Base-by-base conservation (phyloP, 2,888 invertebrate genomes). In the Diaphora mendica region DNA sequence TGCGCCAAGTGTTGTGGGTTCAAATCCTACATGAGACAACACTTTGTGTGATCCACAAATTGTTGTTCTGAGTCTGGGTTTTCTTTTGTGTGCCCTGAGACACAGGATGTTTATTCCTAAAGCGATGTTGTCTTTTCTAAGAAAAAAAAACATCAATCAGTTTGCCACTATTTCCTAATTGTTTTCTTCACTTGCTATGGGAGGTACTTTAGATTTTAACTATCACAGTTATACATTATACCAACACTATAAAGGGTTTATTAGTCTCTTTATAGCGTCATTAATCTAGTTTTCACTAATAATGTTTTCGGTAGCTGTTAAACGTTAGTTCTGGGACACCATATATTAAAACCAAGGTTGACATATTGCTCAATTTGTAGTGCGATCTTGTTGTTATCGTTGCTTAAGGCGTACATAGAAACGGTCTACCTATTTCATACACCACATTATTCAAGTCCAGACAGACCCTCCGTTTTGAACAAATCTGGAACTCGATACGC, bases 241-340 rank as follows among this genome's bases (percentile, higher is more conserved):
- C 13, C 13, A 59, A 59, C 13, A 26, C 74, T 67, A 72, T 79
- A 77, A 81, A 79, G 59, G 64, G 64, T 75, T 75, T 72, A 71
- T 65, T 72, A 75, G 73, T 65, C 71, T 74, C 68, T 75, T 77
- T 82, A 82, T 82, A 70, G 75, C 77, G 80, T 71, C 82, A 78
- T 84, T 79, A 80, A 77, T 76, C 84, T 79, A 76, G 73, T 75
- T 84, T 76, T 74, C 69, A 65, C 42, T 33, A 68, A 62, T 30
- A 73, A 23, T 64, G 51, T 79, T 83, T 82, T 69, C 44, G 62
- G 55, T 74, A 11, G 64, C 70, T 70, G 72, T 75, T 69, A 75
- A 70, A 74, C 68, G 39, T n/a, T 64, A 73, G 64, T 72, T 74
- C 59, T 71, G 59, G n/a, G 70, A 2, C 67, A 82, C 69, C 55